These are phyloP conservation scores for Larimichthys polyactis DNA, from an alignment of 2,113 vertebrate species.

Conservation along the genomic window DNA sequence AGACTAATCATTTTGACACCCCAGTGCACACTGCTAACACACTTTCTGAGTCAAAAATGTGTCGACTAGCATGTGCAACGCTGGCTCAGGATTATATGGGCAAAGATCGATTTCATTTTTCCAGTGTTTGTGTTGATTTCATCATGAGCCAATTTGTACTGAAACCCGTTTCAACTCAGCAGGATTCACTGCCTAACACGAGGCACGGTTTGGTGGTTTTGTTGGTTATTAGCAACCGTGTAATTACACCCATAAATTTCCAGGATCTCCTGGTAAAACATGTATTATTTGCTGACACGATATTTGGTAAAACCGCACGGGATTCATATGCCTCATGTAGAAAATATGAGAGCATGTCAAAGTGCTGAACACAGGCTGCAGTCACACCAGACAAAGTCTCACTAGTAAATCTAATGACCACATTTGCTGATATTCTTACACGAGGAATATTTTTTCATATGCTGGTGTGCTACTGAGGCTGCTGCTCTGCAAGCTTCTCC, in stretches of 20 bases:
- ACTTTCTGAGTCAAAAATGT: neutral
- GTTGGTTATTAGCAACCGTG: conserved; percentile 70
- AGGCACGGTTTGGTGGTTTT: conserved; percentile 65
- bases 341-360: conserved; percentile 67
- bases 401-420: conserved; percentile 66
- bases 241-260: conserved; percentile 77
- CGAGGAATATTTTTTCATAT: conserved; percentile 55
- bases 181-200: conserved; percentile 46
- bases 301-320: conserved; percentile 69
- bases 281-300: conserved; percentile 77
- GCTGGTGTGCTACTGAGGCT: conserved; percentile 40
- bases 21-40: conserved; percentile 1
- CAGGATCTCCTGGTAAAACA: conserved; percentile 73
- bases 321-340: conserved; percentile 56
- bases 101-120: conserved; percentile 48
- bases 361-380: conserved; percentile 44
- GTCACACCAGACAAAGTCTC: conserved; percentile 47
- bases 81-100: neutral
- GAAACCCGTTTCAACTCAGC: conserved; percentile 52
- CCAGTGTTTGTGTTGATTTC: conserved; percentile 48
- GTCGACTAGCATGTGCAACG: conserved; percentile 2
- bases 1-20: conserved; percentile 20
- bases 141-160: conserved; percentile 57
- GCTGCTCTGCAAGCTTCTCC: conserved; percentile 49
- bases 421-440: conserved; percentile 65